Evolutionary conservation across 2,797 vertebrate species (phyloP).

Genomic region (Dicrostonyx torquatus): DNA sequence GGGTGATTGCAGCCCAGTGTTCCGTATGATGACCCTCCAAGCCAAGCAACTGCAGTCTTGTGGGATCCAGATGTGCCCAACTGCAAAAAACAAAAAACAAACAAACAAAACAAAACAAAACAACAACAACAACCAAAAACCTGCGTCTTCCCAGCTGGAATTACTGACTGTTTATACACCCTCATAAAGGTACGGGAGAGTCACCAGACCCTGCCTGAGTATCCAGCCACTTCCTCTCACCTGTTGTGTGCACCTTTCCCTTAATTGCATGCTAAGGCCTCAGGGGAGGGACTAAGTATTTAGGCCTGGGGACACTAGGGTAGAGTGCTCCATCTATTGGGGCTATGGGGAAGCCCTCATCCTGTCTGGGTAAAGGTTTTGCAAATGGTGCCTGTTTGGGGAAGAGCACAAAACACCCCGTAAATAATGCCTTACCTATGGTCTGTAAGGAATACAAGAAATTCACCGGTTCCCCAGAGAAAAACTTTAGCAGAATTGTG

Average conservation of each 20-base stretch:
- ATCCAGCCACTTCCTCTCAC: not conserved
- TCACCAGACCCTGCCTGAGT: not conserved
- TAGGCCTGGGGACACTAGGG: not conserved
- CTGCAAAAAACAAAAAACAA: not conserved
- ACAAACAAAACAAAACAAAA: accelerated
- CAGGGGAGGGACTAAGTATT: not conserved
- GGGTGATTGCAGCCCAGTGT: not conserved
- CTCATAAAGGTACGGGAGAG: not conserved
- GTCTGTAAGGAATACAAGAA: not conserved
- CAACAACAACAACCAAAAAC: too few relatives aligned
- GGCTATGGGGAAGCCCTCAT: not conserved
- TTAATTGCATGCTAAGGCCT: not conserved
- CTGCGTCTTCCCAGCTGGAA: not conserved
- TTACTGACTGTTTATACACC: not conserved
- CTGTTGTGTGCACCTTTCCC: not conserved
- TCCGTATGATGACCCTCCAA: not conserved
- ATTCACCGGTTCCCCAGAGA: not conserved
- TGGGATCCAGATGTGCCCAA: not conserved
- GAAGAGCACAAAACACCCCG: not conserved
- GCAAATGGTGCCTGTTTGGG: not conserved
- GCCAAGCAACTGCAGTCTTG: too few relatives aligned
- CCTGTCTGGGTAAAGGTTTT: not conserved
- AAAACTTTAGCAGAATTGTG: not conserved
- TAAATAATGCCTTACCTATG: not conserved
- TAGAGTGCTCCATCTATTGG: not conserved